Evolutionary conservation across 2,797 vertebrate species (phyloP), one percentile per base, ranked within the genome.

Genomic region (Arctocebus calabarensis): DNA sequence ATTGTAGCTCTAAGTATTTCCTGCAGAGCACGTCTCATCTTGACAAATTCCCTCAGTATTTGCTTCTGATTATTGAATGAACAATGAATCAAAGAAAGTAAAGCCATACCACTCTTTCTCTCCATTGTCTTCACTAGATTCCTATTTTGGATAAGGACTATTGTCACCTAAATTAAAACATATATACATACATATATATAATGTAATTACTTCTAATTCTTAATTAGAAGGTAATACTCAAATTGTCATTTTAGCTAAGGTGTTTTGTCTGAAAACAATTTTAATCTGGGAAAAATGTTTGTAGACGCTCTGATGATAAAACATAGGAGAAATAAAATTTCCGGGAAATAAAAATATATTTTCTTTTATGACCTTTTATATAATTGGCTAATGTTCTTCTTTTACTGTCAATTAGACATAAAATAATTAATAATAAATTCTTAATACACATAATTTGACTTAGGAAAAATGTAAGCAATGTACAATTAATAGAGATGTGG

Each of bases 321-420:
- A 74, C 64, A 66, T 84, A 7, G 5, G 5, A 11, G 16, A 90
- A 95, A 88, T 25, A 88, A 29, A 78, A 91, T 84, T 84, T 93
- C 16, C 16, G 62, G 25, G 29, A 88, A 92, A 74, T 52, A 9
- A 5, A 78, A 74, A 78, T 57, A 23, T 70, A 40, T 73, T 66
- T 88, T 83, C 17, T 68, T 6, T 84, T 74, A 14, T 87, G 22
- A 90, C 1, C 2, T 77, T 92, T 88, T 20, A 78, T 52, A 48
- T 84, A 78, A 57, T 64, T 91, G 37, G 7, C 14, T 74, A 78
- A 4, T 29, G 8, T 85, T 45, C 55, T 88, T 52, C 52, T 90
- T 55, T 9, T 9, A 48, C 27, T 74, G 5, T 79, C 20, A 90
- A 22, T 34, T 43, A 77, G 34, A 70, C 57, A 64, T 20, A 84